Evolutionary conservation across 2,797 vertebrate species (phyloP).

Genomic region (Enteromius viviparus): DNA sequence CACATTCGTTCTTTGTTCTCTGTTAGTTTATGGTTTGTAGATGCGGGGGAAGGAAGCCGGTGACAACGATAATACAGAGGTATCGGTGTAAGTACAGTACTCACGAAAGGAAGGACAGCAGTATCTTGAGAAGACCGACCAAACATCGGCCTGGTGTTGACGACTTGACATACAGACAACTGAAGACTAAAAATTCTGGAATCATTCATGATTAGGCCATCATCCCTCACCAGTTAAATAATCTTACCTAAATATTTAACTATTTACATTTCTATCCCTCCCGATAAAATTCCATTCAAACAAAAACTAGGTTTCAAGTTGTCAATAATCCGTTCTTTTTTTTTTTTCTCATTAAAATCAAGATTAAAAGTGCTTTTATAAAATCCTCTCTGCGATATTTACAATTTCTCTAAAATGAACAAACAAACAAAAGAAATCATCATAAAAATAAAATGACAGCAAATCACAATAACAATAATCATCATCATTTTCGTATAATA

Average conservation of each 20-base stretch:
- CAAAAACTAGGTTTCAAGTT: slow-evolving; percentile 83
- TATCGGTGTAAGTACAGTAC: slow-evolving; percentile 78
- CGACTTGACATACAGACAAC: slow-evolving; percentile 70
- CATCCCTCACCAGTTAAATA: slow-evolving; percentile 84
- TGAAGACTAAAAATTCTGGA: slow-evolving; percentile 72
- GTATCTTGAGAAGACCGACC: slow-evolving; percentile 75
- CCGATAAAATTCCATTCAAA: slow-evolving; percentile 76
- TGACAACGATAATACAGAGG: slow-evolving; percentile 68
- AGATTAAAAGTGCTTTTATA: slow-evolving; percentile 99
- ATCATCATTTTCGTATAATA: slow-evolving; percentile 77
- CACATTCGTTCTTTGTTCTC: slow-evolving; percentile 39
- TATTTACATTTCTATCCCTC: slow-evolving; percentile 85
- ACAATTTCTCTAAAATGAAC: slow-evolving; percentile 86
- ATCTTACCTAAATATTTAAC: slow-evolving; percentile 88
- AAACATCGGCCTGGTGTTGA: slow-evolving; percentile 69
- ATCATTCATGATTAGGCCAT: slow-evolving; percentile 77
- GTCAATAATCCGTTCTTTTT: slow-evolving; percentile 84
- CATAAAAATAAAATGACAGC: slow-evolving; percentile 70
- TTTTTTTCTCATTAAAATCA: slow-evolving; percentile 90
- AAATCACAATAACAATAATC: slow-evolving; percentile 79
- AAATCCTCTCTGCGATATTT: slow-evolving; percentile 95
- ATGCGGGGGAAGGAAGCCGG: slow-evolving; percentile 58
- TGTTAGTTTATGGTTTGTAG: slow-evolving; percentile 12
- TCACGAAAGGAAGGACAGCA: slow-evolving; percentile 75
- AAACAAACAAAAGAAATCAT: slow-evolving; percentile 51